Evolutionary conservation across 2,888 invertebrate species (phyloP).

Genomic region (Drosophila tripunctata): DNA sequence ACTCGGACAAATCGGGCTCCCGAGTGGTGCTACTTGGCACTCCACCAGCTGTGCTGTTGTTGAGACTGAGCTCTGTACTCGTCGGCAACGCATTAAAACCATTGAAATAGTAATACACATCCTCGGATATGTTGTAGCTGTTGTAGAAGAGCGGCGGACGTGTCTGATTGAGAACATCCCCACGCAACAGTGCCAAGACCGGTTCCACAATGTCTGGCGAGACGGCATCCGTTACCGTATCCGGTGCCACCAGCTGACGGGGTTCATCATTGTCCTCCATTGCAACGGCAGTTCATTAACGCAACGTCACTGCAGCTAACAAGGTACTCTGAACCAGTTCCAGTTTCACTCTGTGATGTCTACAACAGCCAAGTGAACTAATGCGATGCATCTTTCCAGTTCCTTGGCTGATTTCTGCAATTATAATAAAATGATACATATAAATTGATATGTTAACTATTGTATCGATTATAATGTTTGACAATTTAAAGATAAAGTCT

Average conservation of each 20-base stretch:
- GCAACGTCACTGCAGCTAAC: conserved; percentile 45
- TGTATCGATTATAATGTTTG: neutral
- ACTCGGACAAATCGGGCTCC: conserved; percentile 83
- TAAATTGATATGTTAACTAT: neutral
- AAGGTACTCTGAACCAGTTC: conserved; percentile 38
- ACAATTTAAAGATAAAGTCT: no score
- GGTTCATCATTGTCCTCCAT: conserved; percentile 72
- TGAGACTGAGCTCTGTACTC: conserved; percentile 57
- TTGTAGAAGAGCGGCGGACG: conserved; percentile 75
- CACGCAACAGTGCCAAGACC: conserved; percentile 57
- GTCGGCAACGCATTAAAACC: conserved; percentile 64
- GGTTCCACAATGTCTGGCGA: conserved; percentile 51
- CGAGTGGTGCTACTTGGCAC: conserved; percentile 57
- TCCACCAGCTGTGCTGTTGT: conserved; percentile 30
- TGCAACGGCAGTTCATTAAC: conserved; percentile 45
- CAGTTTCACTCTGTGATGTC: conserved; percentile 27
- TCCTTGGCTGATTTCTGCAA: conserved; percentile 2
- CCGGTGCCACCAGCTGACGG: conserved; percentile 61
- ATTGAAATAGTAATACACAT: conserved; percentile 82
- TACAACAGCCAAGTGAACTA: conserved; percentile 45
- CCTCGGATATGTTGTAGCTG: conserved; percentile 83
- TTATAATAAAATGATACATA: neutral
- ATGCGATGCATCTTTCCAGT: conserved; percentile 54
- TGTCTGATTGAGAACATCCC: conserved; percentile 67
- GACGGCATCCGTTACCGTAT: conserved; percentile 48